Evolutionary conservation across 2,888 invertebrate species (phyloP).

Genomic region (Hetaerina titia): DNA sequence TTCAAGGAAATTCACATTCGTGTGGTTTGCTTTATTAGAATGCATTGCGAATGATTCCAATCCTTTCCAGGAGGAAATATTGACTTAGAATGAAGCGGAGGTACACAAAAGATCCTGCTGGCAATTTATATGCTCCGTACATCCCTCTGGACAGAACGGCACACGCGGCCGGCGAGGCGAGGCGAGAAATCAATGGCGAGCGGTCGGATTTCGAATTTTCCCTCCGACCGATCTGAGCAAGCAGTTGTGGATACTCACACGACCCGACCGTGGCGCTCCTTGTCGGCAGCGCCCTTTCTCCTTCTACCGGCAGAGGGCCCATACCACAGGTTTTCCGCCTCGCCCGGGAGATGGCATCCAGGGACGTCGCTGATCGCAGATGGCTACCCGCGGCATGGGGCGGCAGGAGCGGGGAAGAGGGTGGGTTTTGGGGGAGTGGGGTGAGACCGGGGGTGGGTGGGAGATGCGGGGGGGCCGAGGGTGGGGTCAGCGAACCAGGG

Average conservation of each 20-base stretch:
- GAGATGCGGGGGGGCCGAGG: slow-evolving; percentile 43
- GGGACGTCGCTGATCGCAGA: slow-evolving; percentile 78
- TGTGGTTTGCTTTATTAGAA: too few relatives aligned
- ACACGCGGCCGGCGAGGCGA: neutral
- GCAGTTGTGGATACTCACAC: slow-evolving; percentile 77
- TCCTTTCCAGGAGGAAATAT: too few relatives aligned
- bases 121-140: neutral
- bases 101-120: neutral
- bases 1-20: too few relatives aligned
- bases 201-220: neutral
- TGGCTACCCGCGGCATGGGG: slow-evolving; percentile 68
- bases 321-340: slow-evolving; percentile 74
- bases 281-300: slow-evolving; percentile 74
- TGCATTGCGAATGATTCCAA: too few relatives aligned
- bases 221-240: neutral
- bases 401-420: slow-evolving; percentile 62
- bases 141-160: neutral
- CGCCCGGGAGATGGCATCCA: slow-evolving; percentile 81
- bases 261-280: slow-evolving; percentile 81
- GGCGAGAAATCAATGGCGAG: neutral
- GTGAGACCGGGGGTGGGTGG: slow-evolving; percentile 49
- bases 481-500: slow-evolving; percentile 63
- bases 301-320: slow-evolving; percentile 74
- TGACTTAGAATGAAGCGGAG: neutral
- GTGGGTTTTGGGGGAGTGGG: slow-evolving; percentile 3